Conservation (phyloP, 2,888 invertebrate species). For the Pristionchus entomophagus region DNA sequence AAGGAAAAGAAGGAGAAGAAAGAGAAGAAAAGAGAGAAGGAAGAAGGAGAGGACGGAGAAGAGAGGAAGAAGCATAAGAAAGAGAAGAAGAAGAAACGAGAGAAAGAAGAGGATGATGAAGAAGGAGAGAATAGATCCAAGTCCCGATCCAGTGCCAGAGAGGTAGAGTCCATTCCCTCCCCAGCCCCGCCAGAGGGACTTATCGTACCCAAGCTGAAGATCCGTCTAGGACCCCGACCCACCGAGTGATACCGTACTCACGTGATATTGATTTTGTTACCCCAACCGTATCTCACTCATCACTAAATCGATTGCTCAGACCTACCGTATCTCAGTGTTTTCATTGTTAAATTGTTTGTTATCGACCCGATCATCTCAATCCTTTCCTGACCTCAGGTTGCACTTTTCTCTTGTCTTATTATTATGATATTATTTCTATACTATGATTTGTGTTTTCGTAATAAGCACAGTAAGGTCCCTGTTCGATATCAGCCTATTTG, state of each 20-base stretch:
- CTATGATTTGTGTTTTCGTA: background rate
- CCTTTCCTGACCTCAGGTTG: slow-evolving; percentile 24
- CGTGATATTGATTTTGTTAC: background rate
- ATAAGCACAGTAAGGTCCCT: background rate
- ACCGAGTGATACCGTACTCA: background rate
- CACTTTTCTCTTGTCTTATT: slow-evolving; percentile 17
- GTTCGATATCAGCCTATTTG: too few relatives aligned
- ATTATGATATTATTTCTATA: too few relatives aligned
- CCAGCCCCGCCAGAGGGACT: background rate
- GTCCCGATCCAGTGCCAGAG: background rate
- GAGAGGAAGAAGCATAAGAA: slow-evolving; percentile 39
- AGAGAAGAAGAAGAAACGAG: slow-evolving; percentile 19
- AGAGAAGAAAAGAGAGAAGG: slow-evolving; percentile 18
- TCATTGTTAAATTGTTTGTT: slow-evolving; percentile 18
- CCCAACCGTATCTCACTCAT: slow-evolving; percentile 14
- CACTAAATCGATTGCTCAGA: background rate
- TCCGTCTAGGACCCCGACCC: slow-evolving; percentile 32
- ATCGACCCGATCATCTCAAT: slow-evolving; percentile 5
- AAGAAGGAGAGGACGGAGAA: too few relatives aligned
- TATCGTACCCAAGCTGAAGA: slow-evolving; percentile 15
- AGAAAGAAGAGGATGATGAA: background rate
- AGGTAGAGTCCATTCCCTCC: background rate
- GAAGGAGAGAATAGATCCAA: background rate
- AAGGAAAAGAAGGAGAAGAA: slow-evolving; percentile 41
- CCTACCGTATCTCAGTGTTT: slow-evolving; percentile 5